Conservation (phyloP, 1,140 invertebrate genomes). For the Scylla paramamosain region DNA sequence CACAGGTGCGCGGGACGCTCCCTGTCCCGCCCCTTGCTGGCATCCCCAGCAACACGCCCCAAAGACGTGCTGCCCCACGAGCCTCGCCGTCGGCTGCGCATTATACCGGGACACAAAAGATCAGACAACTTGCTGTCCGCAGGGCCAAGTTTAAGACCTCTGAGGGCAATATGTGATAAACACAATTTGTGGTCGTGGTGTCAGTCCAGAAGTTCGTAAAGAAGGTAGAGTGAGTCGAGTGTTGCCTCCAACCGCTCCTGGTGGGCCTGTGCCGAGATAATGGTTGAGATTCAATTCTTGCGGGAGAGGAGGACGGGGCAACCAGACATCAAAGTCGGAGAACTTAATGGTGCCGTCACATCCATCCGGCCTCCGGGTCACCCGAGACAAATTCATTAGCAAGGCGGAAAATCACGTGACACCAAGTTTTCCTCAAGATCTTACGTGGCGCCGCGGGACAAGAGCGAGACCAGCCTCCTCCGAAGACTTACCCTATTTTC, state of each 20-base stretch:
- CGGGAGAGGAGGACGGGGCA: slow-evolving; percentile 24
- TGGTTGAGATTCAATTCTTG: slow-evolving; percentile 59
- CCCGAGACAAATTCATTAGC: slow-evolving; percentile 72
- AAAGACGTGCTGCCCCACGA: neutral
- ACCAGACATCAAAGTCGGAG: slow-evolving; percentile 70
- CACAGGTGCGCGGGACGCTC: slow-evolving; percentile 64
- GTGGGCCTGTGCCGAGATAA: slow-evolving; percentile 32
- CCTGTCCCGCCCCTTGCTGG: slow-evolving; percentile 6
- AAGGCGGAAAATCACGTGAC: slow-evolving; percentile 75
- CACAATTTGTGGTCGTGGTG: neutral
- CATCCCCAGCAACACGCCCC: neutral
- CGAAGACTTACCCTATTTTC: neutral
- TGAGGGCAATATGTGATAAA: neutral
- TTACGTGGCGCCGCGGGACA: slow-evolving; percentile 68
- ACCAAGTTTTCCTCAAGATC: slow-evolving; percentile 72
- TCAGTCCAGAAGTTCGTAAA: slow-evolving; percentile 14
- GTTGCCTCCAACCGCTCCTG: neutral
- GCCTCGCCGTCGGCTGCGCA: too few relatives aligned
- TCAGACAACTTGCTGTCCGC: neutral
- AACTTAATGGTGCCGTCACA: slow-evolving; percentile 74
- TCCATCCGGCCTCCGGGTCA: slow-evolving; percentile 71
- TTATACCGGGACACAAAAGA: too few relatives aligned
- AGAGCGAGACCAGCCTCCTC: neutral
- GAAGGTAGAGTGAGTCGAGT: neutral
- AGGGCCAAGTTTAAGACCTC: neutral